Evolutionary conservation across 2,888 invertebrate genomes (phyloP), one percentile per base, ranked within the genome.

Genomic region (Tyria jacobaeae): DNA sequence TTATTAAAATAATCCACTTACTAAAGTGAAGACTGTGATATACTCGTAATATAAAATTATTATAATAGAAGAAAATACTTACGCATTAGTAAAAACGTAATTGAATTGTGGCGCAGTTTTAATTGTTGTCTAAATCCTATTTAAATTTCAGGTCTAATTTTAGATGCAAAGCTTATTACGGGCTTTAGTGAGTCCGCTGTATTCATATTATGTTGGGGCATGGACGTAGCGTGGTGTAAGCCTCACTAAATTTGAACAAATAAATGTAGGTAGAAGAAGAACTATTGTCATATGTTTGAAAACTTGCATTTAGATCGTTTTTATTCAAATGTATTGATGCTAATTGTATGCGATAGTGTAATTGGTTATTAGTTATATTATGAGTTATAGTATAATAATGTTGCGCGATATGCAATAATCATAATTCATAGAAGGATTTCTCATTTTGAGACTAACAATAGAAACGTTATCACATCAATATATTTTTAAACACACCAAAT

Each of bases 21-120:
- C 83, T 92, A 88, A 94, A 92, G 91, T 92, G 92, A 90, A 87
- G 89, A 93, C 93, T 94, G 93, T 94, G 93, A 94, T 94, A 94
- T 92, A 92, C 89, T 90, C 89, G 84, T 90, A 90, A 89, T 76
- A 82, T 85, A 84, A 78, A 73, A 74, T 78, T 77, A 86, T 85
- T 80, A 81, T 73, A 72, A 82, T 84, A 87, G 86, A 89, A 85
- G 84, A 86, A 75, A 87, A 80, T 76, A 81, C 78, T 78, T 82
- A 89, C 86, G 86, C 83, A 89, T 90, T 90, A 91, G 88, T 88
- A 88, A 89, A 75, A 88, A 84, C 82, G 82, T 84, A 85, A 84
- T 71, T 80, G 75, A 79, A 75, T 71, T 70, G 75, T 56, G 68
- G 64, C 31, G 71, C 58, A 70, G 82, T 83, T 85, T 78, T 78